A percentile compares a stretch with the other conserved stretches of the same genome.
Conservation (phyloP, 1,140 invertebrate genomes). For the Babylonia areolata region DNA sequence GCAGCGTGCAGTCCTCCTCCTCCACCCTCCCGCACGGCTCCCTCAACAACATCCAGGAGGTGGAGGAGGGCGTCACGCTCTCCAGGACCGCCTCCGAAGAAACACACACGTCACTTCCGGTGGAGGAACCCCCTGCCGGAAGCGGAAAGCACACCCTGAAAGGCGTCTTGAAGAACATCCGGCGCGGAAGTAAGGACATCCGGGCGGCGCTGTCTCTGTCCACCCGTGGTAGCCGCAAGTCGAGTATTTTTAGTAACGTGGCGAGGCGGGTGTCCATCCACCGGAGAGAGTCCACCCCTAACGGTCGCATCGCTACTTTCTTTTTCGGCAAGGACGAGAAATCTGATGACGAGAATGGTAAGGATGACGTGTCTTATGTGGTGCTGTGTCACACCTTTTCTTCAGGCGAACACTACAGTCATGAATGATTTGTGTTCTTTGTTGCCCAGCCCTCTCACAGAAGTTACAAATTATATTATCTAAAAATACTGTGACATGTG, state of each 20-base stretch:
- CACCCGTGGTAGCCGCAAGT: not conserved
- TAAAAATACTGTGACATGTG: no score
- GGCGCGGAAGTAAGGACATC: not conserved
- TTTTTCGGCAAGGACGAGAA: conserved; percentile 32
- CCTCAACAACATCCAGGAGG: not conserved
- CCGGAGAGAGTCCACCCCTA: conserved; percentile 39
- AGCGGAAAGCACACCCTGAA: not conserved
- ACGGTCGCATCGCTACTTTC: conserved; percentile 39
- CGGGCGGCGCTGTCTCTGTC: not conserved
- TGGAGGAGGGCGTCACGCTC: not conserved
- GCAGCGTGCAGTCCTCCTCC: not conserved
- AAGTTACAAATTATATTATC: no score
- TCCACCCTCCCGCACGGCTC: not conserved
- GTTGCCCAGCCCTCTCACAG: no score
- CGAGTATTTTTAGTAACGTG: conserved; percentile 37
- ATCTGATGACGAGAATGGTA: conserved; percentile 15
- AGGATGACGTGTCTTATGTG: not conserved
- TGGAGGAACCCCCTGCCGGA: not conserved
- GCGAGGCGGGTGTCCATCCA: conserved; percentile 46
- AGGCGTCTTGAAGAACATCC: not conserved
- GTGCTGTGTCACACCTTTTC: not conserved
- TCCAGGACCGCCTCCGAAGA: not conserved
- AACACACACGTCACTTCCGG: not conserved
- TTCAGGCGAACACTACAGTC: no score
- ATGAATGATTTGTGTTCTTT: no score